A percentile compares a stretch with the other conserved stretches of the same genome.
These are phyloP conservation scores for Pseudomyrmex flavicornis DNA, from an alignment of 1,140 invertebrate genomes.

Conservation along the genomic window DNA sequence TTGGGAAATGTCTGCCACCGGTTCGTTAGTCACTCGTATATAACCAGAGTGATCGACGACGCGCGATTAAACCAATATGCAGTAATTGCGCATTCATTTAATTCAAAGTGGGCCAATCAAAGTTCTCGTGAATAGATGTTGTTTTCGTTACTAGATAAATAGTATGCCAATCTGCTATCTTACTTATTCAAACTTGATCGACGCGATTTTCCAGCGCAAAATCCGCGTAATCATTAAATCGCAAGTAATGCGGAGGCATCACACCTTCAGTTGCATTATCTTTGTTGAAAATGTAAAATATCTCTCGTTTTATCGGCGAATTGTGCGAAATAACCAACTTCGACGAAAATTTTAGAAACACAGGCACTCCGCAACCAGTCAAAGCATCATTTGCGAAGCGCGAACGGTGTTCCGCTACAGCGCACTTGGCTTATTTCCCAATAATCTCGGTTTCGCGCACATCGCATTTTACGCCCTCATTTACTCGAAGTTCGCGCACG, in stretches of 20 bases:
- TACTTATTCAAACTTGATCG: slow-evolving; percentile 1
- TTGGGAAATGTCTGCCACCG: slow-evolving; percentile 51
- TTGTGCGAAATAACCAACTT: neutral
- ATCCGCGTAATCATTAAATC: neutral
- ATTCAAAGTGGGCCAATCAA: slow-evolving; percentile 57
- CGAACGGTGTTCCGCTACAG: slow-evolving; percentile 36
- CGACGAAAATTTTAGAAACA: neutral
- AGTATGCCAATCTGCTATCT: neutral
- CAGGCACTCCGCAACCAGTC: neutral
- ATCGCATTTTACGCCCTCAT: slow-evolving; percentile 47
- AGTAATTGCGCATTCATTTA: slow-evolving; percentile 71
- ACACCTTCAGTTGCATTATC: no score
- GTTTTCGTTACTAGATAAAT: slow-evolving; percentile 16
- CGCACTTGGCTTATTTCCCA: slow-evolving; percentile 45
- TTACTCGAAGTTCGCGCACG: slow-evolving; percentile 13
- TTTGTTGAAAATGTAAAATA: neutral
- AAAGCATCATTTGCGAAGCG: slow-evolving; percentile 40
- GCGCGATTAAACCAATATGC: slow-evolving; percentile 63
- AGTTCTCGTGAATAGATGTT: slow-evolving; percentile 25
- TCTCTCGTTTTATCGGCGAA: neutral
- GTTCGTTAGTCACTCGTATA: slow-evolving; percentile 54
- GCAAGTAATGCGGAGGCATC: no score
- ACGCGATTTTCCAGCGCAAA: neutral
- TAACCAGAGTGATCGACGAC: slow-evolving; percentile 51
- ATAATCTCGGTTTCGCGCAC: slow-evolving; percentile 45